Evolutionary conservation across 2,888 invertebrate genomes (phyloP).

Genomic region (Oxyteleia sp.): DNA sequence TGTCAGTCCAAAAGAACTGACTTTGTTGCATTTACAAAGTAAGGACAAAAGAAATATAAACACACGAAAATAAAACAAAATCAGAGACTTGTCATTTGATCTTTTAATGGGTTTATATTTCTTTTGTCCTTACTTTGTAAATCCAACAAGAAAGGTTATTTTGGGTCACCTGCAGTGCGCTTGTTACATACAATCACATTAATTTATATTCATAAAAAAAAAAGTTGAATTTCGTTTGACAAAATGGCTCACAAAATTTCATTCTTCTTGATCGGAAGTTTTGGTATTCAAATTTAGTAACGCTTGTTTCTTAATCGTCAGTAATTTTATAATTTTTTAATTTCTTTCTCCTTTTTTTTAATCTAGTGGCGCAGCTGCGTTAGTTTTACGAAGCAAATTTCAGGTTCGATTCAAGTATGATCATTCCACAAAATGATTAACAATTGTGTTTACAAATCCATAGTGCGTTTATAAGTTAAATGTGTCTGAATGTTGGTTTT

Average conservation of each 20-base stretch:
- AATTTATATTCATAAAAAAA: too few species aligned
- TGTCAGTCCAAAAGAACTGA: too few species aligned
- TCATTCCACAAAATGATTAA: conserved; percentile 44
- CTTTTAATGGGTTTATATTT: too few species aligned
- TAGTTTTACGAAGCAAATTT: conserved; percentile 31
- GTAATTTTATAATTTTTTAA: conserved; percentile 23
- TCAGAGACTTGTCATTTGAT: too few species aligned
- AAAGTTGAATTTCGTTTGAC: too few species aligned
- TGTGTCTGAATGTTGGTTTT: conserved; percentile 55
- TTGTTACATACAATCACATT: too few species aligned
- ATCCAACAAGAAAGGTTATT: too few species aligned
- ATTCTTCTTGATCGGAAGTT: conserved; percentile 21
- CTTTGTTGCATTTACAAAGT: too few species aligned
- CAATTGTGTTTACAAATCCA: conserved; percentile 6
- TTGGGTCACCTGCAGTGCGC: too few species aligned
- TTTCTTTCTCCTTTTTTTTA: conserved; percentile 3
- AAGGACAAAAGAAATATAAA: too few species aligned
- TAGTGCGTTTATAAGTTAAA: conserved; percentile 37
- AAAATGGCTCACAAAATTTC: conserved; percentile 25
- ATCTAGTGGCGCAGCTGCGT: conserved; percentile 8
- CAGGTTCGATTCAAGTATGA: conserved; percentile 18
- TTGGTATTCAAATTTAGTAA: conserved; percentile 32
- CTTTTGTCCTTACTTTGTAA: too few species aligned
- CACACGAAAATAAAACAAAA: too few species aligned
- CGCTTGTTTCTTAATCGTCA: conserved; percentile 34